phyloP scores from a whole-genome alignment of 2,888 invertebrate species.

The Griposia aprilina region DNA sequence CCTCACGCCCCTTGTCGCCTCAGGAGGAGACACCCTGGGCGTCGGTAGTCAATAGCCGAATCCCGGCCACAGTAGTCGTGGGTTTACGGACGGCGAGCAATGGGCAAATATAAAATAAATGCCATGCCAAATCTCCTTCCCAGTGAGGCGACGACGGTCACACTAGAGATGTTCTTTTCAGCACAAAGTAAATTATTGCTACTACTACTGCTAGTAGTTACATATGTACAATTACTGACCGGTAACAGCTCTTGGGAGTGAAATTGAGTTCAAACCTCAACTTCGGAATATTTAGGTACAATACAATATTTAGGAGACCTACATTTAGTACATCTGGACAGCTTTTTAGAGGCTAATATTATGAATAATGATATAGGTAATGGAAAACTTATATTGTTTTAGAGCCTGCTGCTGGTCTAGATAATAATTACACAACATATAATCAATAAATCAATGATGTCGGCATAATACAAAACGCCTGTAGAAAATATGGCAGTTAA shows the following conservation, averaged over 20 bases:
- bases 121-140: too few species aligned
- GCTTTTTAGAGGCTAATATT: not conserved
- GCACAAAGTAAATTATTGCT: not conserved
- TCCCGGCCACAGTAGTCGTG: too few species aligned
- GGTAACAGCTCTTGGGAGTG: not conserved
- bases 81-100: too few species aligned
- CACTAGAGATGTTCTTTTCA: not conserved
- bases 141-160: not conserved
- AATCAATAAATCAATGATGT: not conserved
- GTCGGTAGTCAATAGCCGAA: too few species aligned
- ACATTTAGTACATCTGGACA: not conserved
- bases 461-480: conserved; percentile 21
- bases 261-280: not conserved
- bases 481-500: not conserved
- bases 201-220: too few species aligned
- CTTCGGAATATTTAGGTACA: not conserved
- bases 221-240: not conserved
- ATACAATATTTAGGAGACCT: not conserved
- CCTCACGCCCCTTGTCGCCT: too few species aligned
- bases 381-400: not conserved
- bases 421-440: not conserved
- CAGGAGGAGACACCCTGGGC: too few species aligned
- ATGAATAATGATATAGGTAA: too few species aligned
- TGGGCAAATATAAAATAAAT: too few species aligned
- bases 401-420: not conserved